A percentile compares a stretch with the other conserved stretches of the same genome.
phyloP scores from a whole-genome alignment of 2,113 vertebrate species.

The Microtus ochrogaster region DNA sequence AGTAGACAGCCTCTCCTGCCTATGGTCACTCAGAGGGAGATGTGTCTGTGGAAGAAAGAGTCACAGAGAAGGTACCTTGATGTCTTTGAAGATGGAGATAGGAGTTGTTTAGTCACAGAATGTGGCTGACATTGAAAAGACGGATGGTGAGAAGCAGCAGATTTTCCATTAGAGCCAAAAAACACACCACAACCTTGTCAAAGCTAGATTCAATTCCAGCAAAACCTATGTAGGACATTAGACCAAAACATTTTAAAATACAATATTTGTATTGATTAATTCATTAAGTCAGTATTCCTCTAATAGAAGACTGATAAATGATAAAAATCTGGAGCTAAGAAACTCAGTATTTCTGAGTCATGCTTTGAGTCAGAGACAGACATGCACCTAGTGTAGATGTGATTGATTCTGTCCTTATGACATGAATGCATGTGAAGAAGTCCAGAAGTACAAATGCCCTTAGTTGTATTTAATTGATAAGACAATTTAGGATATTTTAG shows the following conservation, averaged over 20 bases:
- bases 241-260: not conserved
- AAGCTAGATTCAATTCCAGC: not conserved
- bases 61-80: not conserved
- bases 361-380: not conserved
- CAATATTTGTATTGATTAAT: not conserved
- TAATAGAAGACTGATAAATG: not conserved
- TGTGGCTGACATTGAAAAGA: not conserved
- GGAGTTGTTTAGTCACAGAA: not conserved
- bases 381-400: accelerated
- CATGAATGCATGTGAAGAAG: not conserved
- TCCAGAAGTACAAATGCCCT: not conserved
- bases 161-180: not conserved
- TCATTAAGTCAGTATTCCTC: not conserved
- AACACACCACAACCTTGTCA: accelerated
- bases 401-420: not conserved
- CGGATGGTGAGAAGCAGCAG: not conserved
- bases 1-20: not conserved
- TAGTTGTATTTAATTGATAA: not conserved
- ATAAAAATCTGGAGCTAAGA: not conserved
- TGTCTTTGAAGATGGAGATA: not conserved
- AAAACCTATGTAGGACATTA: not conserved
- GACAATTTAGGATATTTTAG: not conserved
- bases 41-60: not conserved
- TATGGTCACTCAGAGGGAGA: not conserved
- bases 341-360: not conserved